phyloP scores from a whole-genome alignment of 2,888 invertebrate genomes.

The Furcula furcula region DNA sequence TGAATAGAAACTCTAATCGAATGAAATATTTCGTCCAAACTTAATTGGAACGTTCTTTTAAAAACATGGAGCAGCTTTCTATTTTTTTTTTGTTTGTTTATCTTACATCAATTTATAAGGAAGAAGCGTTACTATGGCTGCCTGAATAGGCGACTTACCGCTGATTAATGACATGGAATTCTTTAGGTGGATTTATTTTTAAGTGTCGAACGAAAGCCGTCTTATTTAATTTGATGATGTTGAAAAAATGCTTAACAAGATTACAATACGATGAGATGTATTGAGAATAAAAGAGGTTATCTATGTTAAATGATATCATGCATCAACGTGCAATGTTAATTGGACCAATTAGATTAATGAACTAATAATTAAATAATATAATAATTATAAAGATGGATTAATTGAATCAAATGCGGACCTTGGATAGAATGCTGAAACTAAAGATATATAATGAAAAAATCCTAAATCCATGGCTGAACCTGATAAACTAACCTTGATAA shows the following conservation, averaged over 20 bases:
- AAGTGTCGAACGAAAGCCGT: slow-evolving; percentile 34
- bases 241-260: slow-evolving; percentile 28
- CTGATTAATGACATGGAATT: slow-evolving; percentile 62
- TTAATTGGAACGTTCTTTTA: slow-evolving; percentile 17
- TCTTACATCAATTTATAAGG: slow-evolving; percentile 52
- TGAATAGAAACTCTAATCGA: slow-evolving; percentile 16
- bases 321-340: no score
- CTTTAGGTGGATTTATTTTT: slow-evolving; percentile 43
- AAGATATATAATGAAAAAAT: no score
- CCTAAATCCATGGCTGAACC: no score
- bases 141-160: slow-evolving; percentile 43
- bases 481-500: no score
- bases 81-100: slow-evolving; percentile 46
- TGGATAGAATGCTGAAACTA: no score
- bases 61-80: slow-evolving; percentile 9
- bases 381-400: no score
- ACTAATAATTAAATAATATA: no score
- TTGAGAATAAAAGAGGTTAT: neutral
- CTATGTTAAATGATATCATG: no score
- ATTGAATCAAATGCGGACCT: no score
- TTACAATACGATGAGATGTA: slow-evolving; percentile 10
- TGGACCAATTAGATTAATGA: no score
- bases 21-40: slow-evolving; percentile 15
- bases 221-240: slow-evolving; percentile 59
- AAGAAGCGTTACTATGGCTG: slow-evolving; percentile 46